Evolutionary conservation across 2,797 vertebrate species (phyloP).

Genomic region (Coracias cyanogaster): DNA sequence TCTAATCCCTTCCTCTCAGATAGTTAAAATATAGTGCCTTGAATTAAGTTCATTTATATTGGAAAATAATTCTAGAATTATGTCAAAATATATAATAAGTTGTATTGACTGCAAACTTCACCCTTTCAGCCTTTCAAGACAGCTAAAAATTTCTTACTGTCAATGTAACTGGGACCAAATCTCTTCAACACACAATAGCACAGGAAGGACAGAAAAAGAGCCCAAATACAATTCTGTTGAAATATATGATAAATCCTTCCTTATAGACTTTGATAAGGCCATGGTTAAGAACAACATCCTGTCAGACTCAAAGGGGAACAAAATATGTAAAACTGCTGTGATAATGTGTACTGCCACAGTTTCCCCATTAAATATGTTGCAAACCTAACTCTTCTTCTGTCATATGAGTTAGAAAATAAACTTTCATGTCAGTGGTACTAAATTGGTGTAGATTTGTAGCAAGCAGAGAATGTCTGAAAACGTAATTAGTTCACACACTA

Average conservation of each 20-base stretch:
- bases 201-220: not conserved
- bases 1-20: accelerated
- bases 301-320: not conserved
- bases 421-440: not conserved
- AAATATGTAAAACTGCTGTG: not conserved
- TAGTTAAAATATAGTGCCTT: not conserved
- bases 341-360: not conserved
- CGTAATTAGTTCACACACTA: not conserved
- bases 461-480: not conserved
- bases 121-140: not conserved
- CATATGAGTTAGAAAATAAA: conserved; percentile 17
- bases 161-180: not conserved
- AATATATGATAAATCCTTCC: not conserved
- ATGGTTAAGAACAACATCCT: not conserved
- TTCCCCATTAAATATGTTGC: not conserved
- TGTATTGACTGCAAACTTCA: not conserved
- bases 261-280: not conserved
- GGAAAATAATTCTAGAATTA: not conserved
- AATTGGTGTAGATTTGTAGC: not conserved
- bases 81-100: not conserved
- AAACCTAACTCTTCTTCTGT: not conserved
- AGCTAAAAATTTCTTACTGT: not conserved
- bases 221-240: not conserved
- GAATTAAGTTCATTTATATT: not conserved
- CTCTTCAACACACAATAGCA: not conserved